Base-by-base conservation (phyloP, 2,888 invertebrate genomes). In the Mylabris sibirica region DNA sequence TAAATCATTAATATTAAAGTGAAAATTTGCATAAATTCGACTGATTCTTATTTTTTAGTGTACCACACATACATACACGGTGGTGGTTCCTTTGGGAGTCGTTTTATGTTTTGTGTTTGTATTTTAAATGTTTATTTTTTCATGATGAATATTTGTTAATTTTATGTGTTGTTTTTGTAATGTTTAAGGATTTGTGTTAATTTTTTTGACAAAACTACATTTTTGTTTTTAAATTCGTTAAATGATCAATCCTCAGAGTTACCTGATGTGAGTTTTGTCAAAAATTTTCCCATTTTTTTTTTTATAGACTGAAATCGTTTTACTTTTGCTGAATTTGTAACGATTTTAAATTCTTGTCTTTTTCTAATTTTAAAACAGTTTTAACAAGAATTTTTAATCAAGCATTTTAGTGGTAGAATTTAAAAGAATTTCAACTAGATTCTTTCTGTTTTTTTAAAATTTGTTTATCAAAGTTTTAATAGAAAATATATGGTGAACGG, bases 61-160 rank as follows among this genome's bases (percentile, higher is more conserved):
- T 44, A 8, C 17, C 2, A n/a, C n/a, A n/a, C 2, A 38, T 5
- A 38, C 38, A 35, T 69, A 69, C 67, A 70, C 71, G 75, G 73
- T 63, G 74, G 72, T 66, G 72, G 72, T 72, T 71, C 71, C 74
- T 66, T 66, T 61, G 68, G 53, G 12, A 22, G 57, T 57, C 24
- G 3, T 53, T 20, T 11, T 49, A 1, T 49, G 20, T 49, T 20
- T 9, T 49, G 20, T 20, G 12, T 66, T 69, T 71, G 71, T 71
- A 67, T 69, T 72, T 72, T 67, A 69, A 72, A 69, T 72, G 73
- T 71, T 67, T 73, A 73, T 72, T 75, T 70, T 49, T 59, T 30
- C 30, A 30, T 30, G 65, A 68, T 3, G 67, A 41, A 30, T 59
- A 22, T 67, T 41, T 68, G 44, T 69, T 69, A 30, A 60, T 73